A percentile compares a stretch with the other conserved stretches of the same genome.
Evolutionary conservation across 2,888 invertebrate species (phyloP).

Genomic region (Byasa hedistus): DNA sequence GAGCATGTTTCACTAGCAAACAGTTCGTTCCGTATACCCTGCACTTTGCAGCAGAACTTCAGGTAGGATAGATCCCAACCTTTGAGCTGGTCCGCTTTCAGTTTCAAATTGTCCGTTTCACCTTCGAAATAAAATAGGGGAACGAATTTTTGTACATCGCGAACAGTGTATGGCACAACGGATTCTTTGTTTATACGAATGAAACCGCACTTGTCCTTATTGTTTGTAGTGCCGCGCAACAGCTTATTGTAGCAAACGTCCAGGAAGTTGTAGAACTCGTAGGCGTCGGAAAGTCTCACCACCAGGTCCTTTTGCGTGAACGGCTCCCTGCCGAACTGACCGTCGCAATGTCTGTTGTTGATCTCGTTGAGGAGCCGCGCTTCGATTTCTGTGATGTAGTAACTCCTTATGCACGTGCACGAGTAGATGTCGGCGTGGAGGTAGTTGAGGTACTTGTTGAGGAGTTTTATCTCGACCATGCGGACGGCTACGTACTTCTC

Average conservation of each 20-base stretch:
- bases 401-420: conserved; percentile 94
- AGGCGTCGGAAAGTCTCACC: conserved; percentile 91
- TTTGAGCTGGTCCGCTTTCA: conserved; percentile 91
- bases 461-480: conserved; percentile 94
- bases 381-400: conserved; percentile 95
- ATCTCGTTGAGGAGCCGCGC: conserved; percentile 94
- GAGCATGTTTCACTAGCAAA: conserved; percentile 95
- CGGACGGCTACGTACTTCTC: conserved; percentile 96
- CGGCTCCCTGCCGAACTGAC: conserved; percentile 91
- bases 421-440: conserved; percentile 94
- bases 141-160: conserved; percentile 91
- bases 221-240: conserved; percentile 84
- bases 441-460: conserved; percentile 93
- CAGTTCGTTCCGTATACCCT: conserved; percentile 93
- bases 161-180: conserved; percentile 94
- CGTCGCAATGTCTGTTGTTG: conserved; percentile 94
- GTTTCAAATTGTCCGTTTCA: conserved; percentile 93
- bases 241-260: conserved; percentile 93
- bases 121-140: conserved; percentile 93
- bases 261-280: conserved; percentile 93
- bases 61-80: conserved; percentile 96
- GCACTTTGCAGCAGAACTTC: conserved; percentile 96
- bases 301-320: conserved; percentile 95
- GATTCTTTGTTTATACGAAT: conserved; percentile 95
- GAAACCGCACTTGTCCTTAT: conserved; percentile 92